Base-by-base conservation (phyloP, 1,140 invertebrate species). In the Epicauta chinensis region DNA sequence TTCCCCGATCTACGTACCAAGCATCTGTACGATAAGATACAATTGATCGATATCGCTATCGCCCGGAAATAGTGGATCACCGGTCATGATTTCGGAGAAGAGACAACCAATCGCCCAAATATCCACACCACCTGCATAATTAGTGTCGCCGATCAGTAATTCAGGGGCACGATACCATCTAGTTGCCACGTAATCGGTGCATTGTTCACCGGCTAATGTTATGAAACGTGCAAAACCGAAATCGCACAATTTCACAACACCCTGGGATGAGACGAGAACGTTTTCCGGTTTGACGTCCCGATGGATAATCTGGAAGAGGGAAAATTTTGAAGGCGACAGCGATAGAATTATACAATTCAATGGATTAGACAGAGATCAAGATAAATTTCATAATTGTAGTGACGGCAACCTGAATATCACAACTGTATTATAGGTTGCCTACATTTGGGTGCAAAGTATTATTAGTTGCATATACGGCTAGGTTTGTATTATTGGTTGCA, bases 281-380 rank as follows among this genome's bases (percentile, higher is more conserved):
- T 95, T 95, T 68, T 93, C 91, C n/a, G 91, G 90, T 66, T 95
- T 95, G 77, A 93, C 80, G 69, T 93, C 91, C 17, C 91, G 75
- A 68, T 95, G 91, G 62, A 95, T 90, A 60, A 93, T 89, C 88
- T 93, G 71, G 44, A 68, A 70, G 49, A 53, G 45, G 7, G 2
- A 10, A 16, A 15, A 14, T 38, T 12, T n/a, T n/a, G n/a, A n/a
- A n/a, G n/a, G n/a, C n/a, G n/a, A n/a, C n/a, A n/a, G n/a, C n/a
- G n/a, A n/a, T n/a, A n/a, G n/a, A n/a, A 30, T 13, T 44, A 6
- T 30, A 10, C 29, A 3, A 37, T 37, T 12, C 12, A 37, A 6
- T 37, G 14, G n/a, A n/a, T n/a, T n/a, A n/a, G n/a, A n/a, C n/a
- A n/a, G n/a, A n/a, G n/a, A n/a, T n/a, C n/a, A n/a, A n/a, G n/a